Evolutionary conservation across 2,113 vertebrate genomes (phyloP), one percentile per base, ranked within the genome.

Genomic region (Chloebia gouldiae): DNA sequence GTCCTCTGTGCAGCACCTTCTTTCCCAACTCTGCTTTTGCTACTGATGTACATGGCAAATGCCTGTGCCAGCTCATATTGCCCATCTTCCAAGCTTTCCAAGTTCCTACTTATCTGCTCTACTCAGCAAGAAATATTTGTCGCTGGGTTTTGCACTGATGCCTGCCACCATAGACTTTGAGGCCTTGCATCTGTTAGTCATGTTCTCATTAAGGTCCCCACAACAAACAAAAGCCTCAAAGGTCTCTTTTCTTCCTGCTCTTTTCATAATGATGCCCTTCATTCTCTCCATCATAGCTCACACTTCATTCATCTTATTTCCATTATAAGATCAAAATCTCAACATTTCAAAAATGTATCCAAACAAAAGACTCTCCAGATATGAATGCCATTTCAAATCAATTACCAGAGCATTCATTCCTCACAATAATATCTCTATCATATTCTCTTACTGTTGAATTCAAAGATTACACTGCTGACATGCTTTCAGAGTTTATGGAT

Each of bases 321-420:
- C 85, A 90, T 92, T 94, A 44, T 47, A 93, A 93, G 30, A 77
- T 77, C 64, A 88, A 92, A 94, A 92, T 92, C 76, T 93, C 81
- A 73, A 81, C 90, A 90, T 93, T 95, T 90, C 88, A 90, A 96
- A 96, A 63, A 71, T 86, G 20, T 79, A 83, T 50, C 71, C 72
- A 90, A 95, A 95, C 90, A 95, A 95, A 95, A 94, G 93, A 73
- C 75, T 91, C 66, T 85, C 84, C 66, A 93, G 81, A 96, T 91
- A 94, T 2, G 54, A 96, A 95, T 94, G 79, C 66, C 91, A 87
- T 92, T 71, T 92, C 93, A 86, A 96, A 90, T 86, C 79, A 96
- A 95, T 94, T 94, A 94, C 47, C 82, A 88, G 59, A n/a, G 91
- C 90, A 94, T 92, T 95, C 73, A 92, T 65, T 37, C 79, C 68